Evolutionary conservation across 2,113 vertebrate genomes (phyloP).

Genomic region (Melanotaenia duboulayi): DNA sequence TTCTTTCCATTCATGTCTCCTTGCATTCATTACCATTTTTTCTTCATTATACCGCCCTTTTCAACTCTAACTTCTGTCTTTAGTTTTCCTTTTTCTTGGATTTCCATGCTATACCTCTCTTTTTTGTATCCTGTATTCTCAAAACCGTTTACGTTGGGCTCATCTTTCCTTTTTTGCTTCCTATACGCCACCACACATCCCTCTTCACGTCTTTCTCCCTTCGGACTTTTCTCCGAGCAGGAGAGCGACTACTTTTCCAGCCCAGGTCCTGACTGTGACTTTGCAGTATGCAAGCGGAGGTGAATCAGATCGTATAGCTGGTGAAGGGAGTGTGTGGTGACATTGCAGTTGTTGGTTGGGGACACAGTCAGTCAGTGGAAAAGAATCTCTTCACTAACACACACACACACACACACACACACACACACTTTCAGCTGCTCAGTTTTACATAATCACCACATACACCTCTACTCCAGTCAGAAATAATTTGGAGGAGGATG

Average conservation of each 20-base stretch:
- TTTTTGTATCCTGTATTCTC: no score
- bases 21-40: no score
- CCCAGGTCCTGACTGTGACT: slow-evolving; percentile 15
- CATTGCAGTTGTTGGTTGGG: slow-evolving; percentile 39
- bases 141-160: no score
- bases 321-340: slow-evolving; percentile 31
- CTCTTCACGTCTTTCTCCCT: background rate
- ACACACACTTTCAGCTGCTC: slow-evolving; percentile 37
- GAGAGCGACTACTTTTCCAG: no score
- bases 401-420: slow-evolving; percentile 29
- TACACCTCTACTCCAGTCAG: no score
- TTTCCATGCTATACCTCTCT: no score
- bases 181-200: background rate
- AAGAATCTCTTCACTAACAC: background rate
- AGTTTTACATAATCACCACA: slow-evolving; percentile 29
- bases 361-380: slow-evolving; percentile 14
- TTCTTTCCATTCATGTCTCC: no score
- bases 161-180: no score
- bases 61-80: no score
- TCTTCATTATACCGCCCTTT: no score
- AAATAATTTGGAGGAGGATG: background rate
- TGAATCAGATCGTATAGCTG: slow-evolving; percentile 48
- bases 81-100: no score
- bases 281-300: slow-evolving; percentile 55
- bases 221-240: no score